Conservation (phyloP, 2,113 vertebrate genomes). For the Rhea pennata region DNA sequence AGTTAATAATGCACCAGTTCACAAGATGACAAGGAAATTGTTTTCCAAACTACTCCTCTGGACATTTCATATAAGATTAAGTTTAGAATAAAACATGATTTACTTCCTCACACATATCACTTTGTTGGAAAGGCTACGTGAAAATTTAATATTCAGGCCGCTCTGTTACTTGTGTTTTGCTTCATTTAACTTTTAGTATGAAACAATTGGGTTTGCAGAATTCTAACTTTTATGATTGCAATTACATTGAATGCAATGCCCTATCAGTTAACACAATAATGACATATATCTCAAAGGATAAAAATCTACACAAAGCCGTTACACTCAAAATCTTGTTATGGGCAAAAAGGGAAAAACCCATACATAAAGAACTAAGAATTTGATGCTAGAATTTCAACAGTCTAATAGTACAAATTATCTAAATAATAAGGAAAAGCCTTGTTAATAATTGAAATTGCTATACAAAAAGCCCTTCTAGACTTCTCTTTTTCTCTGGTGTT, state of each 20-base stretch:
- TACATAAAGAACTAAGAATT: not conserved
- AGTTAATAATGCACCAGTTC: not conserved
- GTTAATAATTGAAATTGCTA: not conserved
- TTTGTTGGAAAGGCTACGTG: not conserved
- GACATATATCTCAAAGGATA: not conserved
- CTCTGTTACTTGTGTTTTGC: not conserved
- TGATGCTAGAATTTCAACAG: not conserved
- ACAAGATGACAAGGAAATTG: not conserved
- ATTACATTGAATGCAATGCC: not conserved
- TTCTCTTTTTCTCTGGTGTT: not conserved
- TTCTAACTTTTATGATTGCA: not conserved
- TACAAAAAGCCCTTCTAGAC: not conserved
- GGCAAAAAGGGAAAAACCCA: accelerated
- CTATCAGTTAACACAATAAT: not conserved
- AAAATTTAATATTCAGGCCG: not conserved
- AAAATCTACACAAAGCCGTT: not conserved
- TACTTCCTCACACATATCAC: not conserved
- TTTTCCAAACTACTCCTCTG: not conserved
- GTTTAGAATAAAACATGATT: not conserved
- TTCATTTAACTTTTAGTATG: not conserved
- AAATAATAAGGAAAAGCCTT: not conserved
- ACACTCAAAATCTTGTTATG: not conserved
- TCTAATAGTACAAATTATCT: not conserved
- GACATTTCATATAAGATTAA: not conserved
- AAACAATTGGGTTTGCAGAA: not conserved